Evolutionary conservation across 2,797 vertebrate genomes (phyloP).

Genomic region (Sebastes taczanowskii): DNA sequence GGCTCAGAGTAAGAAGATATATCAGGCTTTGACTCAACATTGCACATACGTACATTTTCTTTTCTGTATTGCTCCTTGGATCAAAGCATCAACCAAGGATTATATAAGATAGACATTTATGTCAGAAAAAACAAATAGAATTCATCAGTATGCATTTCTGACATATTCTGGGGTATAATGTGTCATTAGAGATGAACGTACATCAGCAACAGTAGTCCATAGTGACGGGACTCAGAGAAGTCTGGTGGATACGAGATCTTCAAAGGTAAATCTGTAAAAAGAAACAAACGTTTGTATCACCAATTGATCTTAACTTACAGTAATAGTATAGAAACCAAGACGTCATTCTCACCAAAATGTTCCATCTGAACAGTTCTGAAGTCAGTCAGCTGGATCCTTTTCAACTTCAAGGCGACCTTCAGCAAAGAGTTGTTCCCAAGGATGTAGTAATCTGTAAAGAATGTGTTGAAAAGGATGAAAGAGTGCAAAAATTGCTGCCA

Average conservation of each 20-base stretch:
- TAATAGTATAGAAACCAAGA: neutral
- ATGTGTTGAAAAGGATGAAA: constrained; percentile 10
- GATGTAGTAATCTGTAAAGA: constrained; percentile 78
- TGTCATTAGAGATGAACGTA: constrained; percentile 55
- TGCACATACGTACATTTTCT: neutral
- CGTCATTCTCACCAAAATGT: constrained; percentile 77
- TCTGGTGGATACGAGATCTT: constrained; percentile 82
- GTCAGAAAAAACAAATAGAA: neutral
- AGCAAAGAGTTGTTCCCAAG: constrained; percentile 83
- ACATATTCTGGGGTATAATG: too few species aligned
- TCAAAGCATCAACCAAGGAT: neutral
- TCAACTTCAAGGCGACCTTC: constrained; percentile 76
- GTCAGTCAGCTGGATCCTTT: constrained; percentile 78
- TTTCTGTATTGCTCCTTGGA: neutral
- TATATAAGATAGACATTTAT: neutral
- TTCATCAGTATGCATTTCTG: neutral
- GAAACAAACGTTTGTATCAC: neutral
- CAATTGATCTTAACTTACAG: neutral
- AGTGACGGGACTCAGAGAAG: constrained; percentile 82
- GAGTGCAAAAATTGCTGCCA: neutral
- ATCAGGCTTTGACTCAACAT: neutral
- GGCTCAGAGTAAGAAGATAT: neutral
- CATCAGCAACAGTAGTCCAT: constrained; percentile 82
- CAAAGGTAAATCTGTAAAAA: constrained; percentile 78
- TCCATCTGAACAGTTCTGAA: constrained; percentile 76